A percentile compares a stretch with the other conserved stretches of the same genome.
Evolutionary conservation across 2,113 vertebrate genomes (phyloP).

Genomic region (Numida meleagris): DNA sequence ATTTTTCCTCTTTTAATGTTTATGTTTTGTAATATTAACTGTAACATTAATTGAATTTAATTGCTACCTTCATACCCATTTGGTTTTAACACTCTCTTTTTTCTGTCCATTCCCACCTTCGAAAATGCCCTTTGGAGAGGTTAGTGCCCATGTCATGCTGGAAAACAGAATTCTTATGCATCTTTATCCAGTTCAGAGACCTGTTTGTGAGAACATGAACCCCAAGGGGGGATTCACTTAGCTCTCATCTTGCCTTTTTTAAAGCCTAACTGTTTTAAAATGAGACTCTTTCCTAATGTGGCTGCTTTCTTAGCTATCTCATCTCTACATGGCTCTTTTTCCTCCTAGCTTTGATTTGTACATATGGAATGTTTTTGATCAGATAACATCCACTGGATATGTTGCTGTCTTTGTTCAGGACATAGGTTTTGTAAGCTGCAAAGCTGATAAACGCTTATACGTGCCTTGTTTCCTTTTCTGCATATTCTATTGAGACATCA

Average conservation of each 20-base stretch:
- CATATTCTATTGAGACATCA: slow-evolving; percentile 61
- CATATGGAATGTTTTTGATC: slow-evolving; percentile 61
- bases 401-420: slow-evolving; percentile 60
- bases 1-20: neutral
- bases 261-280: slow-evolving; percentile 41
- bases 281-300: neutral
- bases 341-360: slow-evolving; percentile 44
- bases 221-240: neutral
- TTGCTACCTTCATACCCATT: neutral
- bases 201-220: slow-evolving; percentile 24
- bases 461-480: slow-evolving; percentile 64
- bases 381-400: slow-evolving; percentile 45
- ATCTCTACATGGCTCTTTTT: slow-evolving; percentile 26
- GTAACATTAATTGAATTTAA: neutral
- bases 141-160: neutral
- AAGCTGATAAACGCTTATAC: slow-evolving; percentile 58
- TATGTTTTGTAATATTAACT: neutral
- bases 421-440: slow-evolving; percentile 41
- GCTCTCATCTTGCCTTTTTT: slow-evolving; percentile 30
- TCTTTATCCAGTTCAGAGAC: slow-evolving; percentile 8
- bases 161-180: slow-evolving; percentile 44
- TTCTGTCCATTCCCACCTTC: neutral
- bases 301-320: slow-evolving; percentile 25
- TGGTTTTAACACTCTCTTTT: neutral
- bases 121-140: neutral